A percentile compares a stretch with the other conserved stretches of the same genome.
Evolutionary conservation across 1,140 invertebrate genomes (phyloP).

Genomic region (Lordiphosa collinella): DNA sequence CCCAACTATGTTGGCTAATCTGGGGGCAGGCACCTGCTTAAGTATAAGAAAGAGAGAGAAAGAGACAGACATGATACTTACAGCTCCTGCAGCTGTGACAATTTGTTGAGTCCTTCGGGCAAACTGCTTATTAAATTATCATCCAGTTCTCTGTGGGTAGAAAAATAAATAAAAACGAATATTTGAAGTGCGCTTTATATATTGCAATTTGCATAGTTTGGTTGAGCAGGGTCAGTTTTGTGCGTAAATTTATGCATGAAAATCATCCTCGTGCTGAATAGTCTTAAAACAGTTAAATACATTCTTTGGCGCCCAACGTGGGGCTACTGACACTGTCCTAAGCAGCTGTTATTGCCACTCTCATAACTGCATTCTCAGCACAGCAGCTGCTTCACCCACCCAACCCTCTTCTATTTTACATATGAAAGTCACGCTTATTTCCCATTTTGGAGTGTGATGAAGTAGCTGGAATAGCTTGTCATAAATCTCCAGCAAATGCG

Average conservation of each 20-base stretch:
- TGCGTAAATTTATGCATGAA: conserved; percentile 55
- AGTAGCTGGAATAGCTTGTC: conserved; percentile 13
- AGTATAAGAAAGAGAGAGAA: not conserved
- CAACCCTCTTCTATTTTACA: conserved; percentile 3
- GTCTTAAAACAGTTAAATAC: too few relatives aligned
- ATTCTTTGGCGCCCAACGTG: conserved; percentile 9
- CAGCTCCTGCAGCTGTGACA: conserved; percentile 86
- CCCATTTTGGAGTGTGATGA: not conserved
- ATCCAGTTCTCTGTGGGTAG: conserved; percentile 85
- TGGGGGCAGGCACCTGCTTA: conserved; percentile 38
- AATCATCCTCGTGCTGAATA: too few relatives aligned
- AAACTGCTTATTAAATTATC: conserved; percentile 86
- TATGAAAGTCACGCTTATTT: conserved; percentile 10
- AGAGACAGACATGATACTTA: conserved; percentile 80
- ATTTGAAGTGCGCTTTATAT: conserved; percentile 36
- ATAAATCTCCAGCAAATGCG: conserved; percentile 53
- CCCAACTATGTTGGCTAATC: conserved; percentile 29
- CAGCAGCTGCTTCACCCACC: conserved; percentile 9
- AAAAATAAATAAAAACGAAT: conserved; percentile 33
- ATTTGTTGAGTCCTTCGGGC: conserved; percentile 83
- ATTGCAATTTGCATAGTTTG: conserved; percentile 54
- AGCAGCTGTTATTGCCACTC: conserved; percentile 1
- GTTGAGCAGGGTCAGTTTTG: conserved; percentile 24
- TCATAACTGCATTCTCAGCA: conserved; percentile 4
- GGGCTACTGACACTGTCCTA: not conserved